Conservation (phyloP, 2,888 invertebrate species). For the Coelogynopora nodosa region DNA sequence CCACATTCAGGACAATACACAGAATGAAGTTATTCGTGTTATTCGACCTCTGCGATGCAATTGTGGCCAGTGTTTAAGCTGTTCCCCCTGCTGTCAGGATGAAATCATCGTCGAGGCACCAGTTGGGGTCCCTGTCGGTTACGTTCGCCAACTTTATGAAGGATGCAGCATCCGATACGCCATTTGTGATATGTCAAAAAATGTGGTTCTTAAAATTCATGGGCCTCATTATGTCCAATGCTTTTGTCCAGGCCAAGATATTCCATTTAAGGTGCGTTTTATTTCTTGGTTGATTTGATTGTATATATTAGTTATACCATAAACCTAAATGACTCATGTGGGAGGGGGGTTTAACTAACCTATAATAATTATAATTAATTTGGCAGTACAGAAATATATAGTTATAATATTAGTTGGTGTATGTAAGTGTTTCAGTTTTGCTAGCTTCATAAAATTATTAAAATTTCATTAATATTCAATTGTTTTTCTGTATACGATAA, state of each 20-base stretch:
- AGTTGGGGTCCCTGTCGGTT: slow-evolving; percentile 45
- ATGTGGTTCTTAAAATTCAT: slow-evolving; percentile 73
- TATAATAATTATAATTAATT: no score
- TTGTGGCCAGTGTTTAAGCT: slow-evolving; percentile 75
- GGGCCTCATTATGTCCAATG: slow-evolving; percentile 66
- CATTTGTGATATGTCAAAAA: slow-evolving; percentile 72
- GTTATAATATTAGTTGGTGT: no score
- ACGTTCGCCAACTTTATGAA: slow-evolving; percentile 45
- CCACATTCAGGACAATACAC: slow-evolving; percentile 76
- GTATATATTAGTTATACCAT: no score
- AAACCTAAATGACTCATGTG: no score
- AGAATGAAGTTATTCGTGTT: slow-evolving; percentile 80
- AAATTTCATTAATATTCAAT: no score
- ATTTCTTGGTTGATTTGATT: no score
- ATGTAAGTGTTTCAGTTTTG: no score
- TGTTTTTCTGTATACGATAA: no score
- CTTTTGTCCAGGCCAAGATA: slow-evolving; percentile 46
- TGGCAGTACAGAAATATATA: no score
- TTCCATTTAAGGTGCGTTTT: slow-evolving; percentile 25
- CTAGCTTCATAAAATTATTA: no score
- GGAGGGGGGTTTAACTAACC: no score
- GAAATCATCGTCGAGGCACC: slow-evolving; percentile 48
- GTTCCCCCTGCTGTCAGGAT: slow-evolving; percentile 46
- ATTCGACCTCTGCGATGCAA: slow-evolving; percentile 76
- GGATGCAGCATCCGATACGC: slow-evolving; percentile 67